Evolutionary conservation across 2,113 vertebrate species (phyloP), one percentile per base, ranked within the genome.

Genomic region (Caranx ignobilis): DNA sequence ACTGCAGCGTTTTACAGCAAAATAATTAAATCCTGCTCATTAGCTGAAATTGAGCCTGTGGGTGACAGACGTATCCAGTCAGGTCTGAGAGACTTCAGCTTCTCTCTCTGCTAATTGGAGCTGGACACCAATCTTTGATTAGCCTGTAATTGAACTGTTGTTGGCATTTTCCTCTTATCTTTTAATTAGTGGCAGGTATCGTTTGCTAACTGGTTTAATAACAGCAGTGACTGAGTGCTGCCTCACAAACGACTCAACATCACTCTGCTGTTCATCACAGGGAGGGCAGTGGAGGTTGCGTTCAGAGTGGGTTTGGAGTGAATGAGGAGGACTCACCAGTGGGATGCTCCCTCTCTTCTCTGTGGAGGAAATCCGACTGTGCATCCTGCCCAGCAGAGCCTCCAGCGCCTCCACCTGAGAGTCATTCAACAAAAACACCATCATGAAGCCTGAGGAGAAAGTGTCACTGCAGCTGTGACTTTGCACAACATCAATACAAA

Each of bases 311-410:
- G 6, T 26, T 19, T 32, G 12, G 1, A 48, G 1, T n/a, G 8
- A 21, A 16, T 9, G 66, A 47, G 34, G 19, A 13, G 2, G 4
- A 68, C 81, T 90, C 79, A 93, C 95, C 91, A 89, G 60, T 0
- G 93, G 91, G 73, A 95, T 95, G 82, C 48, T 91, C 18, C 94
- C 95, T 90, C 93, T 81, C 61, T 95, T 96, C 80, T 95, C 93
- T 0, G 88, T 61, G 39, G 85, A 77, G 35, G 83, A 90, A 8
- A 86, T 35, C 8, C 65, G 88, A 56, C 55, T 75, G 1, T 94
- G 88, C 80, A 91, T 88, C 83, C 77, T 87, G 15, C 84, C 92
- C 78, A 95, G 76, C 55, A 96, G 77, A 71, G 84, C 87, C 64
- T 94, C 92, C 90, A 96, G 90, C 0, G 91, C 94, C 6, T 95